Percentiles rank a stretch among this genome's conserved stretches.
Conservation (phyloP, 1,140 invertebrate species). For the Drosophila punjabiensis region DNA sequence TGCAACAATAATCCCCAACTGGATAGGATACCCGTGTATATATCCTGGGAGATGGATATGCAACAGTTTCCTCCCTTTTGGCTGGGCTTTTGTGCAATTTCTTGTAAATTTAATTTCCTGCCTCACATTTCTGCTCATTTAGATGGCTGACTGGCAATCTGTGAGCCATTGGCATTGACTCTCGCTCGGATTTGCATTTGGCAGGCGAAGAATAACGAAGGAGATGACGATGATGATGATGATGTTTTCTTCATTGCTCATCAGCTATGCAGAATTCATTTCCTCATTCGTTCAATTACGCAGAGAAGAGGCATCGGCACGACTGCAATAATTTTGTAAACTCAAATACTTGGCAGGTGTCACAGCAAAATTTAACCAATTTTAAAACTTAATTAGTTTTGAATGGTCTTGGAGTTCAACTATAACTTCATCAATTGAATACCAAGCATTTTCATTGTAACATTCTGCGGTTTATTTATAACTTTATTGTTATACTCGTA, state of each 20-base stretch:
- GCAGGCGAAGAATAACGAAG: constrained; percentile 22
- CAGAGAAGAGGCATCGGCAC: background rate
- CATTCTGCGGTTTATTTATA: constrained; percentile 12
- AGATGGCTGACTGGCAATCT: constrained; percentile 25
- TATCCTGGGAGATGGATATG: constrained; percentile 36
- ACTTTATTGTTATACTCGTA: constrained; percentile 19
- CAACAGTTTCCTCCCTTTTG: constrained; percentile 50
- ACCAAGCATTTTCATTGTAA: constrained; percentile 25
- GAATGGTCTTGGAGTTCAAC: background rate
- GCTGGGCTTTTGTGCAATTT: constrained; percentile 60
- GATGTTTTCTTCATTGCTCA: constrained; percentile 26
- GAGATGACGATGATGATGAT: constrained; percentile 20
- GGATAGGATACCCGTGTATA: constrained; percentile 8
- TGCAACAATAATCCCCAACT: constrained; percentile 47
- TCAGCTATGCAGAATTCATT: constrained; percentile 63
- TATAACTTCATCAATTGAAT: constrained; percentile 6
- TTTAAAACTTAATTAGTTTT: constrained; percentile 64
- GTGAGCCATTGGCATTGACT: constrained; percentile 51
- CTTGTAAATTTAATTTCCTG: constrained; percentile 81
- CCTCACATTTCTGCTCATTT: constrained; percentile 58
- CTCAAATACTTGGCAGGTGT: constrained; percentile 49
- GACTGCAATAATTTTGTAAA: constrained; percentile 36
- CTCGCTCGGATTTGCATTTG: constrained; percentile 48
- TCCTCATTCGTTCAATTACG: constrained; percentile 56
- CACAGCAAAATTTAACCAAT: constrained; percentile 3